Conservation (phyloP, 2,888 invertebrate genomes). For the Hypolimnas misippus region DNA sequence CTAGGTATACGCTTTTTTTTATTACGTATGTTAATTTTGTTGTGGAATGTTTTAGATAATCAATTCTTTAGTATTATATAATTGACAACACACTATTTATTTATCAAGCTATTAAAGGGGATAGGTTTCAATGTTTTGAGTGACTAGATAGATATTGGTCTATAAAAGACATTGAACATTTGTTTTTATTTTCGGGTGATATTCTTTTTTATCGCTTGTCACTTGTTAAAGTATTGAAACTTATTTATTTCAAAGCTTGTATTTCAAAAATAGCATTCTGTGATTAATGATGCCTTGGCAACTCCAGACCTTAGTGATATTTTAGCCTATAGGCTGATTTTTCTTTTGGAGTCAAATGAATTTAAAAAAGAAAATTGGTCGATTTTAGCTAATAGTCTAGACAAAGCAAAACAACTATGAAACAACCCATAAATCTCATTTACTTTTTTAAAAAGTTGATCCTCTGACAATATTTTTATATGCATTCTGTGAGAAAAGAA, state of each 20-base stretch:
- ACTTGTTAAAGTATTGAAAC: constrained; percentile 32
- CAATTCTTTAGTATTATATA: constrained; percentile 52
- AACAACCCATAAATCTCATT: constrained; percentile 6
- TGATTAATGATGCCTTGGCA: constrained; percentile 74
- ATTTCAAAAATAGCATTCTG: constrained; percentile 67
- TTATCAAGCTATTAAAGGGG: constrained; percentile 21
- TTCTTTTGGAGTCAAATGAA: constrained; percentile 46
- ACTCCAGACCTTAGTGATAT: constrained; percentile 63
- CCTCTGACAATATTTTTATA: constrained; percentile 6
- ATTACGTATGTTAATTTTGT: constrained; percentile 54
- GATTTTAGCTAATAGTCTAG: constrained; percentile 51
- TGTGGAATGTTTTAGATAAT: constrained; percentile 50
- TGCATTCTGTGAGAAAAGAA: constrained; percentile 2
- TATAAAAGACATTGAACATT: constrained; percentile 25
- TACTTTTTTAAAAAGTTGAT: constrained; percentile 2
- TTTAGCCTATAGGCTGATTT: constrained; percentile 53
- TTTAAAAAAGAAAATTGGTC: constrained; percentile 45
- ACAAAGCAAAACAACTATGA: constrained; percentile 45
- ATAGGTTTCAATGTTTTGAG: constrained; percentile 40
- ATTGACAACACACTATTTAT: constrained; percentile 50
- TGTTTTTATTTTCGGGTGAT: constrained; percentile 39
- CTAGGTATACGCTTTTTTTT: constrained; percentile 58
- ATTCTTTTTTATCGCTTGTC: constrained; percentile 44
- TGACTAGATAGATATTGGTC: constrained; percentile 41
- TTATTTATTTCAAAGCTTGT: constrained; percentile 42